phyloP scores from a whole-genome alignment of 2,113 vertebrate species.

The Platysternon megacephalum region DNA sequence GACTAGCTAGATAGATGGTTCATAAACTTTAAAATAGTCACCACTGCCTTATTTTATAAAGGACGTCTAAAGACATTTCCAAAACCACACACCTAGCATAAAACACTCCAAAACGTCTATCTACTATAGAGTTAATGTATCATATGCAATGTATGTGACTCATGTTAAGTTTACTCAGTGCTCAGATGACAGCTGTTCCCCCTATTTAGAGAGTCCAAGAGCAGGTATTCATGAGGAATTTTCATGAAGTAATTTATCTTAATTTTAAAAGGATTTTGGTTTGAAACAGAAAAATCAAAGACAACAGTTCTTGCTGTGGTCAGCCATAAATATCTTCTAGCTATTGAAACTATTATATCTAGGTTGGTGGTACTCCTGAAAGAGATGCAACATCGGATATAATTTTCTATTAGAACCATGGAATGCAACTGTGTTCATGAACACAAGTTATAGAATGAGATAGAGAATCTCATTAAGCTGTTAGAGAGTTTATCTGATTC shows the following conservation, averaged over 20 bases:
- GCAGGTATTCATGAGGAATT: neutral
- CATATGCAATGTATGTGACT: neutral
- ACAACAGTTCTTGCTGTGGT: neutral
- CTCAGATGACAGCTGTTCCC: neutral
- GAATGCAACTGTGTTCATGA: neutral
- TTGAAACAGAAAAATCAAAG: neutral
- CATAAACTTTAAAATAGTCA: neutral
- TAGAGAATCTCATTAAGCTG: neutral
- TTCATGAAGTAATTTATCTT: neutral
- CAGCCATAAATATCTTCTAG: neutral
- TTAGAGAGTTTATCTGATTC: neutral
- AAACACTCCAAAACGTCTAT: neutral
- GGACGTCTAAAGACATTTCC: neutral
- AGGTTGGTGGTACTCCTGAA: neutral
- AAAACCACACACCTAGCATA: accelerated
- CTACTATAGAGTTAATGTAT: neutral
- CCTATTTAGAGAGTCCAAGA: neutral
- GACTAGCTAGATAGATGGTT: neutral
- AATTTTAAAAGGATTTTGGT: neutral
- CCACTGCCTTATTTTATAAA: neutral
- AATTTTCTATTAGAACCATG: neutral
- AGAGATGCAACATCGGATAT: neutral
- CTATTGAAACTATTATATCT: neutral
- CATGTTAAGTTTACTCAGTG: neutral
- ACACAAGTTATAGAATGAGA: neutral